Evolutionary conservation across 2,888 invertebrate genomes (phyloP).

Genomic region (Cheilosia grossa): DNA sequence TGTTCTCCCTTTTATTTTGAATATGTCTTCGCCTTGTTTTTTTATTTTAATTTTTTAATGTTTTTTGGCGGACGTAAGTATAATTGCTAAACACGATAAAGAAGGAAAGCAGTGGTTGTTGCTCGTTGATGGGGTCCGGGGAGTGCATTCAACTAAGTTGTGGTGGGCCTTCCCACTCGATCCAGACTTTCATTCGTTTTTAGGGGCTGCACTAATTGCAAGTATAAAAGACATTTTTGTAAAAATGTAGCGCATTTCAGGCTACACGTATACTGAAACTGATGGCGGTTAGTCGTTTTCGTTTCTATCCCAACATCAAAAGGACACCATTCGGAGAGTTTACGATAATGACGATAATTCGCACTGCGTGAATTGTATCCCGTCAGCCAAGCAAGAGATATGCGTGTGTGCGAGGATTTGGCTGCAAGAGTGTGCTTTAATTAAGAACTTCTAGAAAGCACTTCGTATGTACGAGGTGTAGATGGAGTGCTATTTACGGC

Average conservation of each 20-base stretch:
- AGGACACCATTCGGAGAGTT: constrained; percentile 25
- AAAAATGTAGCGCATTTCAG: constrained; percentile 44
- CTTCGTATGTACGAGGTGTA: not conserved
- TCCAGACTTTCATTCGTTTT: constrained; percentile 35
- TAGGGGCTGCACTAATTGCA: constrained; percentile 65
- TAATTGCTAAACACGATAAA: constrained; percentile 63
- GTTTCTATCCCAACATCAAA: constrained; percentile 3
- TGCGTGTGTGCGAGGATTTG: constrained; percentile 4
- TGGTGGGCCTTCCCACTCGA: not conserved
- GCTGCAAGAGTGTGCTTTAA: constrained; percentile 2
- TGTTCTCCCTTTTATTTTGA: constrained; percentile 23
- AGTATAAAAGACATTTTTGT: constrained; percentile 60
- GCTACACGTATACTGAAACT: not conserved
- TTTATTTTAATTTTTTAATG: constrained; percentile 31
- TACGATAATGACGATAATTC: constrained; percentile 58
- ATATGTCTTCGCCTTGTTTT: constrained; percentile 14
- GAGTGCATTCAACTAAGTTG: constrained; percentile 12
- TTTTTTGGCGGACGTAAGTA: constrained; percentile 12
- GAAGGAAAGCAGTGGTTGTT: constrained; percentile 6
- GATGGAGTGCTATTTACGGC: not conserved
- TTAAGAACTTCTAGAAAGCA: constrained; percentile 11
- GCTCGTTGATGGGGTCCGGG: not conserved
- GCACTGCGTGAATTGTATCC: constrained; percentile 43
- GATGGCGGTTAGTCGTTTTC: constrained; percentile 13
- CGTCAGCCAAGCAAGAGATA: not conserved